Evolutionary conservation across 2,113 vertebrate genomes (phyloP).

Genomic region (Meriones unguiculatus): DNA sequence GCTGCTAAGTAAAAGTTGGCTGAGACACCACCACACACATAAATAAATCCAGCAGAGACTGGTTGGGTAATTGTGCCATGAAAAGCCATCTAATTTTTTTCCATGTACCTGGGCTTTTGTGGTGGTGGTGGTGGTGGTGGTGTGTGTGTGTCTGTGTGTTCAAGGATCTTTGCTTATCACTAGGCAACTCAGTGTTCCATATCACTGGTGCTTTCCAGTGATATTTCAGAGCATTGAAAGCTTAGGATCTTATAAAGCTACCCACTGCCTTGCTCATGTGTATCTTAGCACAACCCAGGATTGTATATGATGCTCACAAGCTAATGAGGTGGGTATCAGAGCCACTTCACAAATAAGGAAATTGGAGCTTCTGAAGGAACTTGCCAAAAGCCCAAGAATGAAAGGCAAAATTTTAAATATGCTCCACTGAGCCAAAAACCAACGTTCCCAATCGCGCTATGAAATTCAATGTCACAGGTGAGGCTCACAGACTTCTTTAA

Average conservation of each 20-base stretch:
- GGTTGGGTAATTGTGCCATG: neutral
- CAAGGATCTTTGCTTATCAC: no score
- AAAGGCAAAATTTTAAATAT: neutral
- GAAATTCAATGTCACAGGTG: neutral
- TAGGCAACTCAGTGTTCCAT: neutral
- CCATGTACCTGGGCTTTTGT: no score
- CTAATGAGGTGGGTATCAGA: neutral
- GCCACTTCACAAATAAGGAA: neutral
- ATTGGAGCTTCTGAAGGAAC: neutral
- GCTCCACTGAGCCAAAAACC: neutral
- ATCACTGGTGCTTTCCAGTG: neutral
- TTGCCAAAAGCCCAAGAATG: no score
- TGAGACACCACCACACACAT: neutral
- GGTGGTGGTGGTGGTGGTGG: neutral
- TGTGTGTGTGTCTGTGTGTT: no score
- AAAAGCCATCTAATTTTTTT: neutral
- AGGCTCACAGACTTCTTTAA: neutral
- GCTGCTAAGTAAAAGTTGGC: no score
- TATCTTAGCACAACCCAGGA: no score
- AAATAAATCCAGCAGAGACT: neutral
- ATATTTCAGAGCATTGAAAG: no score
- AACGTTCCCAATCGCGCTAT: neutral
- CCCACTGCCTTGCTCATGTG: neutral
- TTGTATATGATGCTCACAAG: neutral
- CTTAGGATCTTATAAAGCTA: neutral